Evolutionary conservation across 35 echinoderm and acorn worm genomes (phyloP).

Genomic region (Patiria miniata): DNA sequence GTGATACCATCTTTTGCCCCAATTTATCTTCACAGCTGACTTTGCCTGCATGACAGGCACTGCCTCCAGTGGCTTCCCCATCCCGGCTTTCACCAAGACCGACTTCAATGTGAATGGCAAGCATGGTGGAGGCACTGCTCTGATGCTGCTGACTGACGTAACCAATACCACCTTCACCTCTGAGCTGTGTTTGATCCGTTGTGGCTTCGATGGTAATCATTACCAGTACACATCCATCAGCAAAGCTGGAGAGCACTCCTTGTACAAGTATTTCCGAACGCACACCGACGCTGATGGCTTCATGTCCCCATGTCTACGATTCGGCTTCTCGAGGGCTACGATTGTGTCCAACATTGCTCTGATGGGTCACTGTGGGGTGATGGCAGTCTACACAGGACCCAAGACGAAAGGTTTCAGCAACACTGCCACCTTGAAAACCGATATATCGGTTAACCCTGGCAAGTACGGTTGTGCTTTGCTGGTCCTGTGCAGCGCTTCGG

Average conservation of each 20-base stretch:
- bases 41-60: constrained; percentile 63
- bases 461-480: constrained; percentile 24
- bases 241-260: constrained; percentile 59
- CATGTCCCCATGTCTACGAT: constrained; percentile 54
- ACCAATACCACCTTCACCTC: neutral
- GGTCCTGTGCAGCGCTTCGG: constrained; percentile 64
- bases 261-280: constrained; percentile 65
- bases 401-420: constrained; percentile 12
- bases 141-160: constrained; percentile 24
- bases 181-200: constrained; percentile 59
- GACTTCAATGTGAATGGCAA: constrained; percentile 76
- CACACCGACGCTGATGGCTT: constrained; percentile 49
- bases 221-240: constrained; percentile 40
- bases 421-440: neutral
- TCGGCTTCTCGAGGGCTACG: constrained; percentile 60
- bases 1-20: neutral
- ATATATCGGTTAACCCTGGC: neutral
- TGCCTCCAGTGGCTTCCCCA: constrained; percentile 43
- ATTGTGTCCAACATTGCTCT: constrained; percentile 67
- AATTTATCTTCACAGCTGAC: constrained; percentile 50
- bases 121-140: constrained; percentile 76
- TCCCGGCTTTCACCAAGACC: constrained; percentile 44
- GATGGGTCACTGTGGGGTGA: constrained; percentile 57
- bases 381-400: constrained; percentile 35
- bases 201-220: constrained; percentile 77